A percentile compares a stretch with the other conserved stretches of the same genome.
Evolutionary conservation across 1,140 invertebrate species (phyloP).

Genomic region (Trialeurodes vaporariorum): DNA sequence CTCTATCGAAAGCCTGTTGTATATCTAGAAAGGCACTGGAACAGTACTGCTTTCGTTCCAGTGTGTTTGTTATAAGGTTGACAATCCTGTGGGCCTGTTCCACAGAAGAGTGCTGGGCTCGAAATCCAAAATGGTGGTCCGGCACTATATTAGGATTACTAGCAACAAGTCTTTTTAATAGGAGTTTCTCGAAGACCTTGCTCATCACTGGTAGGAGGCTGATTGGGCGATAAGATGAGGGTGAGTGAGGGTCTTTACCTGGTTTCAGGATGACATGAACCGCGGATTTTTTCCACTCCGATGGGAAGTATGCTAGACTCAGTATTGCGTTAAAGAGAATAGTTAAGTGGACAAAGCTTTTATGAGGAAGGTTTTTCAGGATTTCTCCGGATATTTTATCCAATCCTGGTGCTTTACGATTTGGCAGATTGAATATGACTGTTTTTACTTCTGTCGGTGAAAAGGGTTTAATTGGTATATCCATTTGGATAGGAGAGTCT

Average conservation of each 20-base stretch:
- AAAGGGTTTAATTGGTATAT: too few relatives aligned
- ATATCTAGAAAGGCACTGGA: conserved; percentile 32
- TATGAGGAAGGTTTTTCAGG: conserved; percentile 24
- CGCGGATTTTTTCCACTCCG: conserved; percentile 30
- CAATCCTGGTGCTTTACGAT: conserved; percentile 29
- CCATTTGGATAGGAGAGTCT: too few relatives aligned
- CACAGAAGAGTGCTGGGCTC: conserved; percentile 27
- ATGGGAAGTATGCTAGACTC: conserved; percentile 25
- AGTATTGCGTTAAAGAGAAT: conserved; percentile 29
- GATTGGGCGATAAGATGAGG: conserved; percentile 31
- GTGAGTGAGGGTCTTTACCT: conserved; percentile 27
- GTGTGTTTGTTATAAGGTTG: conserved; percentile 27
- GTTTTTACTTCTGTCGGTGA: too few relatives aligned
- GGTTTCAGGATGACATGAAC: conserved; percentile 33
- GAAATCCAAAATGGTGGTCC: conserved; percentile 34
- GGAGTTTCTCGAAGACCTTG: conserved; percentile 28
- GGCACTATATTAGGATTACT: too few relatives aligned
- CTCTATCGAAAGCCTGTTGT: conserved; percentile 34
- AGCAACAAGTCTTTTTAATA: conserved; percentile 20
- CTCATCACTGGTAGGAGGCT: conserved; percentile 27
- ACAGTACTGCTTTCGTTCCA: conserved; percentile 28
- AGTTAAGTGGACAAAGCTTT: conserved; percentile 23
- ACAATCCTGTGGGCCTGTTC: conserved; percentile 32
- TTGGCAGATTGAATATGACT: too few relatives aligned
- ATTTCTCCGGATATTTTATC: conserved; percentile 25